Conservation (phyloP, 2,113 vertebrate genomes). For the Penelope pileata region DNA sequence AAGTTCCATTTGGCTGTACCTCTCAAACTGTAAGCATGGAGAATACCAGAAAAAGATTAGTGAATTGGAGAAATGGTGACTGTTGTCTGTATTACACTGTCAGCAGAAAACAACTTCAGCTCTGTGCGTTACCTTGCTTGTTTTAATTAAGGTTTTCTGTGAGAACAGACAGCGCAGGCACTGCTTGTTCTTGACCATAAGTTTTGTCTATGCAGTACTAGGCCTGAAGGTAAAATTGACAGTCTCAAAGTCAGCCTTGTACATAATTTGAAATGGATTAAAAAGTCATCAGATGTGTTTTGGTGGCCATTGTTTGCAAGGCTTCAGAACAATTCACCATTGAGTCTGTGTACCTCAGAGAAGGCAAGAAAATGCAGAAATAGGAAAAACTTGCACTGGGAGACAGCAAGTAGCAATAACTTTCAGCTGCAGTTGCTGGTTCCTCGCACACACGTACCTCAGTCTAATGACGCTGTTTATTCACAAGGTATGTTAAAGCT, state of each 20-base stretch:
- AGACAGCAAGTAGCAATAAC: constrained; percentile 34
- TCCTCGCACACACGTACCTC: background rate
- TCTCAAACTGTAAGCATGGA: constrained; percentile 15
- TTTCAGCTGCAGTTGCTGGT: background rate
- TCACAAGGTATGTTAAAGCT: background rate
- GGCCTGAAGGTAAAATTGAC: background rate
- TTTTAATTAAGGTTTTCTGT: constrained; percentile 15
- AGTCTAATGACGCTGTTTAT: background rate
- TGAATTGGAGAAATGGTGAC: constrained; percentile 27
- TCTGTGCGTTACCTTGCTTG: constrained; percentile 6
- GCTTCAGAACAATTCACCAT: background rate
- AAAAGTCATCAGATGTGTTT: background rate
- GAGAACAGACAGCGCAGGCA: background rate
- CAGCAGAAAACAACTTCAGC: background rate
- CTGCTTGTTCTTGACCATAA: background rate
- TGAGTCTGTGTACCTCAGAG: background rate
- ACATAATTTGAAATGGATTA: constrained; percentile 6
- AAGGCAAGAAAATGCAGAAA: background rate
- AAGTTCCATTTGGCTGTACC: constrained; percentile 20
- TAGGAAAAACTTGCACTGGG: background rate
- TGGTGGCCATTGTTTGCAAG: background rate
- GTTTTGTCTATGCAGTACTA: constrained; percentile 23
- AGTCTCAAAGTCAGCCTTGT: constrained; percentile 16
- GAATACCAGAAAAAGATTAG: constrained; percentile 28
- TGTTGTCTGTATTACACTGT: constrained; percentile 23